Evolutionary conservation across 2,113 vertebrate genomes (phyloP), one percentile per base, ranked within the genome.

Genomic region (Halichoeres trimaculatus): DNA sequence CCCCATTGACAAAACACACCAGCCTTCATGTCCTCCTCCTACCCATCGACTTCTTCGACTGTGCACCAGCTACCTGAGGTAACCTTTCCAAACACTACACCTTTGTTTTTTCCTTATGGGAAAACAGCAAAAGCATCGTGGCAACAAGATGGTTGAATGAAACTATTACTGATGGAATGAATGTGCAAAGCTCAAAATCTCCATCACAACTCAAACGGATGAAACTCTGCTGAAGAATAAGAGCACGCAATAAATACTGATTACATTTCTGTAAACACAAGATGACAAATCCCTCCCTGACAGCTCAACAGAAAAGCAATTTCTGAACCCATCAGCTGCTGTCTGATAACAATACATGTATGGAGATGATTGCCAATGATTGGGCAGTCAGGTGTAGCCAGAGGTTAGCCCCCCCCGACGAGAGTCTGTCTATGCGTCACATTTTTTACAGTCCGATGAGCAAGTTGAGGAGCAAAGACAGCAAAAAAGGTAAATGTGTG

Each of bases 1-100:
- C 50, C 19, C 13, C 30, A 74, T 82, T 81, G 61, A 76, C 45
- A 76, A 69, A 78, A 54, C 24, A 0, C 7, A 51, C 62, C 54
- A 5, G 52, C 50, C 55, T 36, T 19, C 52, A 26, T 7, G 34
- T 11, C 2, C 16, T 60, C 52, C 6, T 20, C 43, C 43, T 45
- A 12, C 11, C 17, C 43, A 45, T 48, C 19, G 19, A 40, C 12
- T 8, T 36, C 52, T 38, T 76, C 70, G 60, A 13, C 57, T 20
- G 60, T 24, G 30, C 11, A 20, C 14, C 54, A 11, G 56, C 58
- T 48, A 41, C 50, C 8, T 72, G 16, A 53, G 22, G 55, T 70
- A 51, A 82, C 63, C 71, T 56, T 57, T 34, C 8, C 47, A 53
- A 51, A 38, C 12, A 43, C 17, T 3, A 7, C 14, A 2, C 41